Conservation (phyloP, 2,888 invertebrate species). For the Tyria jacobaeae region DNA sequence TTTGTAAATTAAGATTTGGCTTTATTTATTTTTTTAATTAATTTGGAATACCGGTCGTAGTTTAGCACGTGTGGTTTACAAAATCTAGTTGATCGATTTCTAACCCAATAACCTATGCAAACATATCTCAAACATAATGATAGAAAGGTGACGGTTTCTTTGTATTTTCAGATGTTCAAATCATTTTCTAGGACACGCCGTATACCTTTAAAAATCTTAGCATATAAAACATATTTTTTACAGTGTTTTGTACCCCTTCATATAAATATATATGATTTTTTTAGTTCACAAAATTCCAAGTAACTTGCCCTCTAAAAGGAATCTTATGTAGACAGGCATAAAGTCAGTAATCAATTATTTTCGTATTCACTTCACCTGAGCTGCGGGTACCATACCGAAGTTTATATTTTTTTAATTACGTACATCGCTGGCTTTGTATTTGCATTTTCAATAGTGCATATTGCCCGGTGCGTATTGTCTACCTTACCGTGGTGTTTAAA, state of each 20-base stretch:
- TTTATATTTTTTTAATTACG: constrained; percentile 55
- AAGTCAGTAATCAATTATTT: constrained; percentile 12
- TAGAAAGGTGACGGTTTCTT: no score
- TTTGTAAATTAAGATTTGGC: constrained; percentile 31
- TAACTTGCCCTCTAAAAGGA: not conserved
- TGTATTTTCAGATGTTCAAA: no score
- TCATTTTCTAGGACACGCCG: no score
- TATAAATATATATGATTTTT: no score
- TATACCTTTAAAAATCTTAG: no score
- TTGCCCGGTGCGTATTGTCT: constrained; percentile 67
- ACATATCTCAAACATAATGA: not conserved
- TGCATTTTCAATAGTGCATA: constrained; percentile 58
- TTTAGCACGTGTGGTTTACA: constrained; percentile 27
- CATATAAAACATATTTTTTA: no score
- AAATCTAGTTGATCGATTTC: not conserved
- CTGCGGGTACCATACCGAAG: constrained; percentile 44
- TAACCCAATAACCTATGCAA: not conserved
- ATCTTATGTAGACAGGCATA: fast-evolving
- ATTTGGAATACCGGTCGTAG: constrained; percentile 35
- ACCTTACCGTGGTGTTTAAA: constrained; percentile 53
- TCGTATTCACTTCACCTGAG: constrained; percentile 20
- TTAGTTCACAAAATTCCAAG: no score
- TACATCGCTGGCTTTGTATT: constrained; percentile 46
- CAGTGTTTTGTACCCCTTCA: no score
- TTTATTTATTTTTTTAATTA: constrained; percentile 40